A percentile compares a stretch with the other conserved stretches of the same genome.
phyloP scores from a whole-genome alignment of 1,140 invertebrate genomes.

The Solen grandis region DNA sequence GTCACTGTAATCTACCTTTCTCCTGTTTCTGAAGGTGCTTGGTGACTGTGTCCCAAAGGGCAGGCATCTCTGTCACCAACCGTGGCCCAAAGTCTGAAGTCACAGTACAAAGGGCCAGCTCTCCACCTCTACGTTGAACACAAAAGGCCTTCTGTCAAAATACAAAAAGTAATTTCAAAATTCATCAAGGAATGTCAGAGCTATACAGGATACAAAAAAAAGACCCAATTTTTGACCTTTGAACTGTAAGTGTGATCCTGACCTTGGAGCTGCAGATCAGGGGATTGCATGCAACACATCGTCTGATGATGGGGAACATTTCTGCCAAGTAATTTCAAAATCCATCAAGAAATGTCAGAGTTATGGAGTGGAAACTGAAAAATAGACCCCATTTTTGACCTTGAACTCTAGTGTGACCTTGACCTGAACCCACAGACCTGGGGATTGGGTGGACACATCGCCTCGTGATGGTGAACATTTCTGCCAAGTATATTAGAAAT shows the following conservation, averaged over 20 bases:
- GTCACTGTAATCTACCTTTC: conserved; percentile 6
- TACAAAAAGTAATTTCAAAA: not conserved
- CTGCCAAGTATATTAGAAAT: too few species aligned
- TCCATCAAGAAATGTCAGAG: too few species aligned
- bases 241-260: not conserved
- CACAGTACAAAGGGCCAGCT: conserved; percentile 68
- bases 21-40: conserved; percentile 42
- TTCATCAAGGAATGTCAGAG: not conserved
- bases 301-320: too few species aligned
- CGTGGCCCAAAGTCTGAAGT: conserved; percentile 62
- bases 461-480: too few species aligned
- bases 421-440: too few species aligned
- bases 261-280: not conserved
- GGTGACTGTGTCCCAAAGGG: conserved; percentile 69
- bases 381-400: too few species aligned
- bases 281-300: too few species aligned
- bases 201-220: not conserved
- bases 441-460: too few species aligned
- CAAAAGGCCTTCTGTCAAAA: conserved; percentile 60
- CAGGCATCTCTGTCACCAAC: conserved; percentile 63
- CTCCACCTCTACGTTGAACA: conserved; percentile 72
- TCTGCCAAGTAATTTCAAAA: too few species aligned
- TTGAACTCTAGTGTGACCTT: too few species aligned
- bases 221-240: not conserved
- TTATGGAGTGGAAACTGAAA: too few species aligned